Percentiles rank a stretch among this genome's conserved stretches.
Evolutionary conservation across 2,113 vertebrate species (phyloP).

Genomic region (Nesogale talazaci): DNA sequence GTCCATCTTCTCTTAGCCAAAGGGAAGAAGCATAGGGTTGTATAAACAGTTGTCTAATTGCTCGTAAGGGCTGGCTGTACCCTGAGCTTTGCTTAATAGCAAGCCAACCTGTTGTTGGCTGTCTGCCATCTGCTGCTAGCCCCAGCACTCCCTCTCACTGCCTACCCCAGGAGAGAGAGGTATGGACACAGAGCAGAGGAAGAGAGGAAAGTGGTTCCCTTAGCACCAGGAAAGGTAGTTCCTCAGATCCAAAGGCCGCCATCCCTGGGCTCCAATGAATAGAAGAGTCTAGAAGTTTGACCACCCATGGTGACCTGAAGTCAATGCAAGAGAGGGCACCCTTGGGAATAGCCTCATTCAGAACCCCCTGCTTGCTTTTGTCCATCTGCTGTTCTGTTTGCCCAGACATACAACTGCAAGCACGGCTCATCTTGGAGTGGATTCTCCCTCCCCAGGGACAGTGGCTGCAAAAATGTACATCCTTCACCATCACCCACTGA

Average conservation of each 20-base stretch:
- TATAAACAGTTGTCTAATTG: not conserved
- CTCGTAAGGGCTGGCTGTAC: not conserved
- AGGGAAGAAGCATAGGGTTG: not conserved
- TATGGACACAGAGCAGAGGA: rapidly evolving
- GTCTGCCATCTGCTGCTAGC: rapidly evolving
- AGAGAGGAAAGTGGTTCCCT: rapidly evolving
- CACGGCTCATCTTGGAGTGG: rapidly evolving
- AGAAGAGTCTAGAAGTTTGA: not conserved
- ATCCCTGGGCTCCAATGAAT: not conserved
- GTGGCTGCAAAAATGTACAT: not conserved
- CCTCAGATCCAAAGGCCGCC: not conserved
- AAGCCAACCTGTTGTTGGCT: not conserved
- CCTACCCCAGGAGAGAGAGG: not conserved
- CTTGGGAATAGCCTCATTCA: not conserved
- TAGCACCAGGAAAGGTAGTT: not conserved
- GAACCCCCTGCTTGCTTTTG: not conserved
- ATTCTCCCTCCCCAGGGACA: not conserved
- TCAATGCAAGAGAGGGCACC: not conserved
- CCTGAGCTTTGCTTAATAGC: not conserved
- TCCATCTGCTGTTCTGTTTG: not conserved
- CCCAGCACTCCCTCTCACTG: not conserved
- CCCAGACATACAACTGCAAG: too few species aligned
- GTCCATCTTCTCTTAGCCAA: not conserved
- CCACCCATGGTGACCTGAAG: rapidly evolving
- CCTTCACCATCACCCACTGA: not conserved